These are phyloP conservation scores for Tragelaphus strepsiceros DNA, from an alignment of 2,113 vertebrate species.

Conservation along the genomic window DNA sequence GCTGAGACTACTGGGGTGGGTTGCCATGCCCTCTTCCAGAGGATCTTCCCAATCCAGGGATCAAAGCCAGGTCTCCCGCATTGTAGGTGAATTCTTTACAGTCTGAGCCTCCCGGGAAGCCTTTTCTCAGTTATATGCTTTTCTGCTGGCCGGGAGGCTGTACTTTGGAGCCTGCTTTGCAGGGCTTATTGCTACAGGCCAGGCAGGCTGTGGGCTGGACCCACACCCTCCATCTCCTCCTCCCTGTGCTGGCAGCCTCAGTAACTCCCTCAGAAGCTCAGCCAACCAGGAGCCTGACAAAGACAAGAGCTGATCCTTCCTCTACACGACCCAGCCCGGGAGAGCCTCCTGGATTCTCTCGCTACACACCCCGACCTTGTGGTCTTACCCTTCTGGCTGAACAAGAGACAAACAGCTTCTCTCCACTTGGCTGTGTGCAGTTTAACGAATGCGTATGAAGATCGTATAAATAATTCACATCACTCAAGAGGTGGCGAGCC, in stretches of 20 bases:
- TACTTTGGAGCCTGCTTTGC: background rate
- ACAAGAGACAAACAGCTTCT: conserved; percentile 78
- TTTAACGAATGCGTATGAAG: conserved; percentile 88
- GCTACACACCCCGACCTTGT: conserved; percentile 69
- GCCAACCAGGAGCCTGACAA: background rate
- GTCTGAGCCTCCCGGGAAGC: background rate
- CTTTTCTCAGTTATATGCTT: background rate
- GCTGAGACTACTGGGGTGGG: background rate
- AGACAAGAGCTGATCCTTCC: background rate
- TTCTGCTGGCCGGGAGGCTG: background rate
- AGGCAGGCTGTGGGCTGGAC: accelerated
- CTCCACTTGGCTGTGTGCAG: conserved; percentile 79
- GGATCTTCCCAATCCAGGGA: background rate
- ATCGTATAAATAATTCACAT: conserved; percentile 95
- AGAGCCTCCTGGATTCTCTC: conserved; percentile 59
- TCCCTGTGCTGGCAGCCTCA: accelerated
- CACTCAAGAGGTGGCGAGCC: conserved; percentile 84
- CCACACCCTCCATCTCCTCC: background rate
- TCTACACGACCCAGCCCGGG: background rate
- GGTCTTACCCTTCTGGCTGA: conserved; percentile 68
- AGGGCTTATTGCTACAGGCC: background rate
- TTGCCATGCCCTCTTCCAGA: background rate
- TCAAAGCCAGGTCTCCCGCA: background rate
- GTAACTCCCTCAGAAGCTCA: no score
- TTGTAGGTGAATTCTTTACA: background rate